Percentiles rank a stretch among this genome's conserved stretches.
Evolutionary conservation across 1,140 invertebrate genomes (phyloP).

Genomic region (Aricia agestis): DNA sequence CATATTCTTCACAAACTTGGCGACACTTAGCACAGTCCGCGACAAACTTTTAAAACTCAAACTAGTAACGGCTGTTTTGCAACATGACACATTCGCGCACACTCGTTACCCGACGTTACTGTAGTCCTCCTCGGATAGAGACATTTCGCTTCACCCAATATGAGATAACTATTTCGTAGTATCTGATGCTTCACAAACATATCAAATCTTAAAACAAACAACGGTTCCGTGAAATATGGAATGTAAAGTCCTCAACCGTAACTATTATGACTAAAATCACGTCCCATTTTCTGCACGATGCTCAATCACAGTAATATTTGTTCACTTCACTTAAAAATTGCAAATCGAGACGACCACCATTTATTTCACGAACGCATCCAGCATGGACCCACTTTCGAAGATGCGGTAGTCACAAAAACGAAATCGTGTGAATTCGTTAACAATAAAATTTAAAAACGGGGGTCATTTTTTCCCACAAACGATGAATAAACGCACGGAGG

Average conservation of each 20-base stretch:
- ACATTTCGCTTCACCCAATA: conserved; percentile 47
- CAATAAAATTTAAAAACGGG: conserved; percentile 71
- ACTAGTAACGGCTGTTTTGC: conserved; percentile 40
- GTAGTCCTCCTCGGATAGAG: conserved; percentile 51
- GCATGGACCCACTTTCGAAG: conserved; percentile 41
- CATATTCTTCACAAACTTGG: conserved; percentile 35
- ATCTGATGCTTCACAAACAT: conserved; percentile 64
- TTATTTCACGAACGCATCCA: background rate
- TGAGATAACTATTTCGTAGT: conserved; percentile 62
- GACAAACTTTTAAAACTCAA: conserved; percentile 26
- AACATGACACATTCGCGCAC: conserved; percentile 40
- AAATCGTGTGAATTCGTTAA: conserved; percentile 73
- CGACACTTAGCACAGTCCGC: conserved; percentile 22
- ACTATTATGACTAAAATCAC: background rate
- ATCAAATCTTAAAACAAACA: conserved; percentile 61
- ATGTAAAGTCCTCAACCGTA: conserved; percentile 24
- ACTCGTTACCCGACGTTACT: conserved; percentile 35
- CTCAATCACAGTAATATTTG: background rate
- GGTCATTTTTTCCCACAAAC: conserved; percentile 75
- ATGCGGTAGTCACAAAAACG: conserved; percentile 53
- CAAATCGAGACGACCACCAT: background rate
- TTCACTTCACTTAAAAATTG: background rate
- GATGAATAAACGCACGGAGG: conserved; percentile 74
- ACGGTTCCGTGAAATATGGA: conserved; percentile 46
- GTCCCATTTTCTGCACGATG: background rate